phyloP scores from a whole-genome alignment of 1,140 invertebrate species.

The Psilanteris sp. region DNA sequence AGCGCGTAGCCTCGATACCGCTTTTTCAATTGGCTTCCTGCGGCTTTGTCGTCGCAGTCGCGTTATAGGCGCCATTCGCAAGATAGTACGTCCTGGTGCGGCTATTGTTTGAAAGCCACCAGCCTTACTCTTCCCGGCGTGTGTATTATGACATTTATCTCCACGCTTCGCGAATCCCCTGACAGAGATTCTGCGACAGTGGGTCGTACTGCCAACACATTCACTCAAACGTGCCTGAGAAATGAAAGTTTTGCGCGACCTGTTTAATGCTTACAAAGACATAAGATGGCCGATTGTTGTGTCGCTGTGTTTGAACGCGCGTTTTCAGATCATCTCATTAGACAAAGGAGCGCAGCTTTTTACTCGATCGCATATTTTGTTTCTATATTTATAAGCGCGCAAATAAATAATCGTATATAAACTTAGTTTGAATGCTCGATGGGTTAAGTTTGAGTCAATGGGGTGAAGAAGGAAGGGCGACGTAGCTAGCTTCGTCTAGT shows the following conservation, averaged over 20 bases:
- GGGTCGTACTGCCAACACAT: constrained; percentile 34
- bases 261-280: constrained; percentile 55
- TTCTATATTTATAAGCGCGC: too few species aligned
- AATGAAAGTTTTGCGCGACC: constrained; percentile 57
- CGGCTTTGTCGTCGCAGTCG: constrained; percentile 59
- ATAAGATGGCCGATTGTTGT: constrained; percentile 48
- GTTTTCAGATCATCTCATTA: constrained; percentile 31
- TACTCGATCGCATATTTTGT: too few species aligned
- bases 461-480: constrained; percentile 55
- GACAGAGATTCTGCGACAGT: constrained; percentile 51
- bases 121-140: constrained; percentile 59
- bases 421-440: constrained; percentile 64
- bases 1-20: constrained; percentile 62
- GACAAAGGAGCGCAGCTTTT: too few species aligned
- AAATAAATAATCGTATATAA: too few species aligned
- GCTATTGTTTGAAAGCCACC: constrained; percentile 59
- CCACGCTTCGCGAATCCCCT: constrained; percentile 59
- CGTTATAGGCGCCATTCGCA: constrained; percentile 47
- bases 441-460: constrained; percentile 59
- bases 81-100: constrained; percentile 61
- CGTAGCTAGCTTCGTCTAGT: constrained; percentile 57
- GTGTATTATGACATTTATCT: constrained; percentile 65
- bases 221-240: constrained; percentile 42
- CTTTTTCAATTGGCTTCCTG: constrained; percentile 66
- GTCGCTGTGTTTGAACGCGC: constrained; percentile 11